Evolutionary conservation across 1,140 invertebrate species (phyloP), one percentile per base, ranked within the genome.

Genomic region (Philotrypesis tridentata): DNA sequence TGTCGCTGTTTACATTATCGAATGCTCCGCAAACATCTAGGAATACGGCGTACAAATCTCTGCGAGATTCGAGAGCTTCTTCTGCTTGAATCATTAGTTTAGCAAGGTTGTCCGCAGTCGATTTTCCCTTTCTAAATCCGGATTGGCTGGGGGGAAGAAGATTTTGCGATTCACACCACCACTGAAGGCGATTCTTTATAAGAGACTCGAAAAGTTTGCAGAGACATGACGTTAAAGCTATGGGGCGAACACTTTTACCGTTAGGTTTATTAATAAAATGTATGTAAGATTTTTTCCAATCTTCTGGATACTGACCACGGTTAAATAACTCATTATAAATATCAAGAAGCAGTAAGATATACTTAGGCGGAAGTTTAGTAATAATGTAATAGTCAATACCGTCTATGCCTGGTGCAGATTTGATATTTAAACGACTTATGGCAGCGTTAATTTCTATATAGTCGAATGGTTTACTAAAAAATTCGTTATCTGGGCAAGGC

Each of bases 121-220:
- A 81, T 68, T 71, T 83, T 25, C 65, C 29, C 14, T 43, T 75
- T 25, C 65, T 74, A 48, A 85, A 83, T n/a, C 84, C 79, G 73
- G 55, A 81, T 71, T 84, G 81, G 14, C 23, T 65, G 0, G 1
- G 6, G 31, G 73, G 25, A 3, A 83, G 63, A 48, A 81, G 60
- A 79, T 72, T 7, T 9, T 71, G 27, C 1, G 61, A 48, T 74
- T 85, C 84, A 61, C 17, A 31, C 61, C 67, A 82, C 75, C 76
- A 82, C 67, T 80, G 72, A 3, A 83, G 23, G 73, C 84, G 67
- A 2, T 17, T 25, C 17, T 83, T 75, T 27, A 85, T 76, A 17
- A 85, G 67, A 27, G 29, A 75, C 78, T 83, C 82, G 55, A 80
- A 85, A 12, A 79, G 31, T 68, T 85, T 83, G 2, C 76, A 67